These are phyloP conservation scores for Cryptocheilus praepositus DNA, from an alignment of 2,888 invertebrate genomes.

Conservation along the genomic window DNA sequence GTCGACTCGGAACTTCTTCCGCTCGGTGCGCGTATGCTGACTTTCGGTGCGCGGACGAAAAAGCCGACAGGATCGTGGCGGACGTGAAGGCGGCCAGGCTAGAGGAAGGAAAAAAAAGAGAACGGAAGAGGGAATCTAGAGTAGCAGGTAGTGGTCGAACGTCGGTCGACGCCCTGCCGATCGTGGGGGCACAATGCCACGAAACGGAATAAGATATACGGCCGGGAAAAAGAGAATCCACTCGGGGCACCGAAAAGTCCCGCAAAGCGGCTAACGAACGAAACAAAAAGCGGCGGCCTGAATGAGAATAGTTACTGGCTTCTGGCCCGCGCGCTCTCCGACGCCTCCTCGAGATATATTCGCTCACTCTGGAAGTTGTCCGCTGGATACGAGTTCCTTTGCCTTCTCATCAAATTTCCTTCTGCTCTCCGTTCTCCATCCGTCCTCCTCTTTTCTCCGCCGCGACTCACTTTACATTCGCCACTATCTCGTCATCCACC, in stretches of 20 bases:
- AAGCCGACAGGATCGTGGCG: not conserved
- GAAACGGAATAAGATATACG: conserved; percentile 64
- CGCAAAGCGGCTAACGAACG: conserved; percentile 55
- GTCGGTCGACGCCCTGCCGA: conserved; percentile 55
- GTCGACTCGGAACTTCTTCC: too few species aligned
- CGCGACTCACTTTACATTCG: not conserved
- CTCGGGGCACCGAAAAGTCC: conserved; percentile 49
- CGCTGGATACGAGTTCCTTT: conserved; percentile 20
- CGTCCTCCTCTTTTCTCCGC: too few species aligned
- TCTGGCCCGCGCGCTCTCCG: conserved; percentile 17
- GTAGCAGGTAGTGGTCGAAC: conserved; percentile 65
- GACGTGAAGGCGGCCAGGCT: not conserved
- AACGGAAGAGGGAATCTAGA: conserved; percentile 57
- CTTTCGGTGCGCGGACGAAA: conserved; percentile 6
- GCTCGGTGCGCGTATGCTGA: not conserved
- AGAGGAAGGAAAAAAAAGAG: conserved; percentile 27
- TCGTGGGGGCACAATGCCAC: conserved; percentile 50
- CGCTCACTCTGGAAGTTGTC: conserved; percentile 13
- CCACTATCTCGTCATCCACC: not conserved
- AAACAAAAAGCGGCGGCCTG: conserved; percentile 44
- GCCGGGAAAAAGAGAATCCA: conserved; percentile 50
- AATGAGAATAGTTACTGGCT: conserved; percentile 43
- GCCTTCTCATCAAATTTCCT: not conserved
- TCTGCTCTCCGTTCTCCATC: not conserved
- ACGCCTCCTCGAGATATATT: conserved; percentile 27